phyloP scores from a whole-genome alignment of 2,888 invertebrate species.

The Dynastes grantii region DNA sequence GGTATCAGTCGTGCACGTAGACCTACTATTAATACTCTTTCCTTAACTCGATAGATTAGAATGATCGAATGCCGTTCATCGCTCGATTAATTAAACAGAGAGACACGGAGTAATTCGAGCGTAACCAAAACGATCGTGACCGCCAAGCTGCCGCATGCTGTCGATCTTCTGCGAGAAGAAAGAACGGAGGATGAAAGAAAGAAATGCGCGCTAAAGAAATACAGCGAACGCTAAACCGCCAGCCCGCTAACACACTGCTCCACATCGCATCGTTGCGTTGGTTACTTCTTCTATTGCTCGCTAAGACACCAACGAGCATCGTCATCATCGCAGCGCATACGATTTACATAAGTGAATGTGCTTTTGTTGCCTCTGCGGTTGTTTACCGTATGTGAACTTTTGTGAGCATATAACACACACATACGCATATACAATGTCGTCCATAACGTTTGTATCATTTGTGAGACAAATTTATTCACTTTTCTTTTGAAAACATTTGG shows the following conservation, averaged over 20 bases:
- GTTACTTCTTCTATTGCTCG: not conserved
- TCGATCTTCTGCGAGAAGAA: conserved; percentile 17
- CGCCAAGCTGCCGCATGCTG: not conserved
- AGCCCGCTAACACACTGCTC: conserved; percentile 58
- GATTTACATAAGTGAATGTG: conserved; percentile 7
- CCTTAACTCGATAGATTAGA: conserved; percentile 1
- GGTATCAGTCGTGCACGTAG: not conserved
- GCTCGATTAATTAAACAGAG: conserved; percentile 13
- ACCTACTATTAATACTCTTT: conserved; percentile 8
- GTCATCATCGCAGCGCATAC: not conserved
- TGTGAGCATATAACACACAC: not conserved
- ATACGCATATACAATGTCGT: not conserved
- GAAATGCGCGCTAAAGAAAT: not conserved
- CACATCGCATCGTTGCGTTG: conserved; percentile 51
- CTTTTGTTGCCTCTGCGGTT: not conserved
- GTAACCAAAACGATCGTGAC: conserved; percentile 31
- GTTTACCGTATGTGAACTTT: not conserved
- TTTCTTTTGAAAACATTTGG: too few relatives aligned
- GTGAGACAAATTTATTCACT: too few relatives aligned
- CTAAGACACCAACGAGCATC: not conserved
- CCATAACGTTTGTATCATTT: too few relatives aligned
- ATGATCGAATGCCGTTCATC: conserved; percentile 8
- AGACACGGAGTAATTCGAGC: conserved; percentile 9
- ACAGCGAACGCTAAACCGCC: conserved; percentile 15
- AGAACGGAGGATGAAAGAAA: not conserved